These are phyloP conservation scores for Hipposideros larvatus DNA, from an alignment of 2,797 vertebrate species.

Conservation along the genomic window DNA sequence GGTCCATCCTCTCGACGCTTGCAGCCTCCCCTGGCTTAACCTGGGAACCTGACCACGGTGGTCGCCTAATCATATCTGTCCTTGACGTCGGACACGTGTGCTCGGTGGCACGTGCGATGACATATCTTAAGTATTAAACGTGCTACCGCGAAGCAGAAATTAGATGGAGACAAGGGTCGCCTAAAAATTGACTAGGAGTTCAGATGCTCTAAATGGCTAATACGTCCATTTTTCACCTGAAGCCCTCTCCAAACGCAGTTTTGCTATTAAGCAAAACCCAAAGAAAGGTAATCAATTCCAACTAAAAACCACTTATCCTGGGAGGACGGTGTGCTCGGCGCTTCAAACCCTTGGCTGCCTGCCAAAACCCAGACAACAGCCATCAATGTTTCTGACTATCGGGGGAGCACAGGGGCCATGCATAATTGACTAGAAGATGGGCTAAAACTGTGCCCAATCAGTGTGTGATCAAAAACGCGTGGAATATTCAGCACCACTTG, in stretches of 20 bases:
- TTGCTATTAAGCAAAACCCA: slow-evolving; percentile 89
- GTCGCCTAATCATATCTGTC: neutral
- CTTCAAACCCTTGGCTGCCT: slow-evolving; percentile 88
- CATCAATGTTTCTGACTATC: slow-evolving; percentile 86
- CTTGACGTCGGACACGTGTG: slow-evolving; percentile 61
- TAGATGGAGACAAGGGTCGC: slow-evolving; percentile 84
- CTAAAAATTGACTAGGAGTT: slow-evolving; percentile 88
- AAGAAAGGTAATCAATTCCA: slow-evolving; percentile 91
- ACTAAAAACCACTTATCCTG: slow-evolving; percentile 89
- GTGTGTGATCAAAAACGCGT: slow-evolving; percentile 90
- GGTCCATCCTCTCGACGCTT: neutral
- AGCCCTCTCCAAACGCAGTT: slow-evolving; percentile 87
- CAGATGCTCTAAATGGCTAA: slow-evolving; percentile 83
- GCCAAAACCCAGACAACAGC: slow-evolving; percentile 88
- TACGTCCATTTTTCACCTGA: slow-evolving; percentile 88
- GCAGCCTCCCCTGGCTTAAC: neutral
- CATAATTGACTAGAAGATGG: slow-evolving; percentile 92
- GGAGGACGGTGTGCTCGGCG: slow-evolving; percentile 82
- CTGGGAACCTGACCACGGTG: neutral
- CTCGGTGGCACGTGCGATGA: slow-evolving; percentile 65
- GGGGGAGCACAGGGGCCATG: slow-evolving; percentile 89
- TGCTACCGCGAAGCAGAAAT: slow-evolving; percentile 85
- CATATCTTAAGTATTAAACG: slow-evolving; percentile 81
- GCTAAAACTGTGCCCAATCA: slow-evolving; percentile 92
- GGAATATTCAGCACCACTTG: slow-evolving; percentile 91